Base-by-base conservation (phyloP, 1,140 invertebrate species). In the Agrilus planipennis region DNA sequence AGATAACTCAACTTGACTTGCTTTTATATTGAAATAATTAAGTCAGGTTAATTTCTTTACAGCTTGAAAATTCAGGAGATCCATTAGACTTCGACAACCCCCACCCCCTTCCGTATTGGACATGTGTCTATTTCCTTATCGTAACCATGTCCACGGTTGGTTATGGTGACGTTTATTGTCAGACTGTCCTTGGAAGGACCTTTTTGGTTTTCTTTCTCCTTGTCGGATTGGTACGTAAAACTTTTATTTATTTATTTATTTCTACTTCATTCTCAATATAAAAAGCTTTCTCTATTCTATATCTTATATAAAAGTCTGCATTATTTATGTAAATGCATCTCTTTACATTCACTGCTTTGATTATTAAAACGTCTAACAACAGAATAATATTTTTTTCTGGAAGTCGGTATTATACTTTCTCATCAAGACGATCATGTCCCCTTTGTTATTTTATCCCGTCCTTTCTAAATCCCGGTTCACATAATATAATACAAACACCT, bases 121-220 rank as follows among this genome's bases (percentile, higher is more conserved):
- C 92, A 52, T 95, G 92, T 69, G 89, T 97, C 52, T 97, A 97
- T 71, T 97, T 97, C 73, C 77, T 94, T 45, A 94, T 97, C 68
- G 93, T 97, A 52, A 97, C 93, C 55, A 97, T 97, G 92, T 97
- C 92, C 51, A 97, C 93, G 46, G 93, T 97, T 65, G 92, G 92
- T 62, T 96, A 95, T 69, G 92, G 92, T 71, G 92, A 96, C 70
- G 89, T 96, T 60, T 94, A 81, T 73, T 96, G 92, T 74, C 80
- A 92, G 65, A 97, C 93, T 51, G 77, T 94, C 60, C 77, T 96
- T 55, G 93, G 93, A 64, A 78, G 90, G 72, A 89, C 89, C 60
- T 96, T 96, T 77, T 86, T 96, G 69, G 90, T 96, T 66, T 92
- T 97, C 78, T 97, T 96, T 78, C 87, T 97, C 66, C 87, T 97